These are phyloP conservation scores for Macrosteles quadrilineatus DNA, from an alignment of 1,140 invertebrate species.

Conservation along the genomic window DNA sequence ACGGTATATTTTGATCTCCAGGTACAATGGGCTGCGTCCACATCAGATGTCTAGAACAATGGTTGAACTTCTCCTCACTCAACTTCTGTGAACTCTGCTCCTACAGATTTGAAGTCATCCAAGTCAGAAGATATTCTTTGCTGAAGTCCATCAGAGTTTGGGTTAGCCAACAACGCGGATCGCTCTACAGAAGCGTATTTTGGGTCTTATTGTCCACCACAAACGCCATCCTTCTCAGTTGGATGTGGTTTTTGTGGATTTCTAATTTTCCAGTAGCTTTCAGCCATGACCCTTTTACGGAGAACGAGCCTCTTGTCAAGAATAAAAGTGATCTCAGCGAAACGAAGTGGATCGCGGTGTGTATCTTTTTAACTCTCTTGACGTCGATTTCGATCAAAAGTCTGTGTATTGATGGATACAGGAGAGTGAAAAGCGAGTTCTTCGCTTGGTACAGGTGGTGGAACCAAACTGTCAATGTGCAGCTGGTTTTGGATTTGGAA, in stretches of 20 bases:
- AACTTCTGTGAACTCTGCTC: background rate
- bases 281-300: too few species aligned
- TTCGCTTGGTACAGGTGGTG: background rate
- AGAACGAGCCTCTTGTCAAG: background rate
- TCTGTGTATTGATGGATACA: background rate
- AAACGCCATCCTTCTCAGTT: background rate
- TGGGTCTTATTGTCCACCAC: background rate
- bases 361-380: background rate
- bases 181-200: background rate
- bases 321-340: background rate
- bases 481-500: background rate
- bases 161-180: background rate
- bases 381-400: background rate
- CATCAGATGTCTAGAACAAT: background rate
- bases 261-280: background rate
- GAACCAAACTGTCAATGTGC: background rate
- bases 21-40: conserved; percentile 3
- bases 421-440: background rate
- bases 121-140: background rate
- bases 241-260: conserved; percentile 5
- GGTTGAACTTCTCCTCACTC: background rate
- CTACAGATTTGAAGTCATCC: background rate
- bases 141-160: background rate
- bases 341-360: background rate
- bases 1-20: too few species aligned